phyloP scores from a whole-genome alignment of 1,140 invertebrate species.

The Drosophila aff. region DNA sequence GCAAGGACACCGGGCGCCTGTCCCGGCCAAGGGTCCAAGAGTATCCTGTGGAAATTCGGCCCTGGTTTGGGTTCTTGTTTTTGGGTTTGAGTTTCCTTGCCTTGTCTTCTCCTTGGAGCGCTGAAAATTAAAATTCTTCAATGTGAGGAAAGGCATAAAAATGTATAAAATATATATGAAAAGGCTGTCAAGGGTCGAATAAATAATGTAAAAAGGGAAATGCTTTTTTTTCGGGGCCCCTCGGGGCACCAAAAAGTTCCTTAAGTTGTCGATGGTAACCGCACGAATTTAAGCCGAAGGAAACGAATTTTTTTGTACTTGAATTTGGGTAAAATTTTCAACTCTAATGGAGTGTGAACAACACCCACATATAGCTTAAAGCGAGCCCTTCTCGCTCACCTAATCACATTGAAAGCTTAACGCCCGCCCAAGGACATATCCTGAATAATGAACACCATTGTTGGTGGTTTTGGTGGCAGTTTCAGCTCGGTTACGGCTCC shows the following conservation, averaged over 20 bases:
- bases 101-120: conserved; percentile 18
- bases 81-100: not conserved
- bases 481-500: conserved; percentile 2
- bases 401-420: conserved; percentile 54
- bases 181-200: conserved; percentile 56
- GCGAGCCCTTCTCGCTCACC: conserved; percentile 5
- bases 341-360: conserved; percentile 50
- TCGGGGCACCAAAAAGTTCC: conserved; percentile 36
- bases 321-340: conserved; percentile 28
- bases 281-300: conserved; percentile 42
- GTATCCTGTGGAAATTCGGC: not conserved
- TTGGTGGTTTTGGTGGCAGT: conserved; percentile 9
- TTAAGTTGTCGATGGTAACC: conserved; percentile 36
- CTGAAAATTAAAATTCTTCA: conserved; percentile 50
- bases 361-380: not conserved
- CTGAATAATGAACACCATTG: conserved; percentile 49
- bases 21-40: conserved; percentile 4
- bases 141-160: conserved; percentile 50
- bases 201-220: conserved; percentile 55
- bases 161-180: conserved; percentile 56
- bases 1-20: conserved; percentile 26
- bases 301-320: conserved; percentile 12
- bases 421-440: conserved; percentile 44
- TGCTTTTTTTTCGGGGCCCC: conserved; percentile 23
- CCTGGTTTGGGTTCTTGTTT: not conserved